phyloP scores from a whole-genome alignment of 2,797 vertebrate species.

The Valencia hispanica region DNA sequence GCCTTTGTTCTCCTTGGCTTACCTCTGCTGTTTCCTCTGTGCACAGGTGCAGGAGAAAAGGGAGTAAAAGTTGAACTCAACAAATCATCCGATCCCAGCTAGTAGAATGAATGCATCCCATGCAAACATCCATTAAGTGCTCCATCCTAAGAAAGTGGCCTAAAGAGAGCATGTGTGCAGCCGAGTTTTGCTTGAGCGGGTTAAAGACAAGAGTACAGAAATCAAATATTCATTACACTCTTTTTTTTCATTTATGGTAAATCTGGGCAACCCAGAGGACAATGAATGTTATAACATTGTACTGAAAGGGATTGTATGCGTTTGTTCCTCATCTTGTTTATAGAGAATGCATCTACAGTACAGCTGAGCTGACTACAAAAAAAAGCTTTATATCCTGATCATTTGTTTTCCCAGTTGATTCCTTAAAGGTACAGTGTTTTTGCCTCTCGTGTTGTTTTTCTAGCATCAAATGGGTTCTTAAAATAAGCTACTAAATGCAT shows the following conservation, averaged over 20 bases:
- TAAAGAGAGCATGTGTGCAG: conserved; percentile 54
- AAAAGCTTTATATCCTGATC: conserved; percentile 40
- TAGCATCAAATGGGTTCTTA: conserved; percentile 72
- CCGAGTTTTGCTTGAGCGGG: conserved; percentile 32
- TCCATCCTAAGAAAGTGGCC: conserved; percentile 80
- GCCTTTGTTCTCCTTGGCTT: neutral
- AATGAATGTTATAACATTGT: conserved; percentile 84
- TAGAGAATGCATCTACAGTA: conserved; percentile 69
- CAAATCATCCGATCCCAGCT: conserved; percentile 88
- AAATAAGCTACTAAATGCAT: conserved; percentile 69
- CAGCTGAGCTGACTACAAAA: conserved; percentile 59
- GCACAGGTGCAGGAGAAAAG: conserved; percentile 83
- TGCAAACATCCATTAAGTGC: conserved; percentile 80
- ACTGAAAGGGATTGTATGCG: conserved; percentile 80
- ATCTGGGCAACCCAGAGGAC: conserved; percentile 76
- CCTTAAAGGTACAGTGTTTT: conserved; percentile 80
- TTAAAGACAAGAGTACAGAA: conserved; percentile 29
- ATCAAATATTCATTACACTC: conserved; percentile 15
- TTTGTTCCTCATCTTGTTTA: conserved; percentile 59
- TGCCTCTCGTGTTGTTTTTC: conserved; percentile 70
- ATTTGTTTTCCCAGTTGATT: conserved; percentile 64
- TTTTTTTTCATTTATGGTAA: conserved; percentile 66
- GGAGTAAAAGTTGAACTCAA: conserved; percentile 92
- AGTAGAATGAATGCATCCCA: conserved; percentile 78
- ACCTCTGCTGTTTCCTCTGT: conserved; percentile 29